phyloP scores from a whole-genome alignment of 2,113 vertebrate genomes.

The Scomber colias region DNA sequence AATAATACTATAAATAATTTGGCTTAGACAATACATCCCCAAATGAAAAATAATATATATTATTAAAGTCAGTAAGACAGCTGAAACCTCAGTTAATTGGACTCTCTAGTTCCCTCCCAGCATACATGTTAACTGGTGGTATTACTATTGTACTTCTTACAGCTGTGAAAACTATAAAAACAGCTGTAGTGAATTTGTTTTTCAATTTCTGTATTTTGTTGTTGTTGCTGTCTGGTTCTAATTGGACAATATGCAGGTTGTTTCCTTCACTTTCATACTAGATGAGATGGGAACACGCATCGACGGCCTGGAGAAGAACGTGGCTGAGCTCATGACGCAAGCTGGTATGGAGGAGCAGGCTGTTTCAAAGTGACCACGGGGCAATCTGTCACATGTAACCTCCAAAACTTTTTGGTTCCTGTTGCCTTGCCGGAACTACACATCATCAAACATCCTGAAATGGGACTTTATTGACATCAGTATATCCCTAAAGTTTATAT shows the following conservation, averaged over 20 bases:
- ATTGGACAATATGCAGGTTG: neutral
- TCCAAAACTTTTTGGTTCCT: neutral
- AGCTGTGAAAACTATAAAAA: no score
- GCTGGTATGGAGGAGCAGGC: constrained; percentile 86
- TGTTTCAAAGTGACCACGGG: constrained; percentile 67
- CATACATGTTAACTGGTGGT: no score
- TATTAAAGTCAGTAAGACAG: no score
- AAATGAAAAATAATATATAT: no score
- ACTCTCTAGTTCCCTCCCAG: no score
- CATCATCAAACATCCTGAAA: neutral
- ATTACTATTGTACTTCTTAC: no score
- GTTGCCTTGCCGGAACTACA: neutral
- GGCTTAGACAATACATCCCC: no score
- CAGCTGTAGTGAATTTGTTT: no score
- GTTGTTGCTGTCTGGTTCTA: neutral
- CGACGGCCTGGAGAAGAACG: constrained; percentile 85
- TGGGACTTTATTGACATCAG: neutral
- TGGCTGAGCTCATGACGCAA: constrained; percentile 88
- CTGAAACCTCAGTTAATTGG: no score
- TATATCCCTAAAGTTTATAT: neutral
- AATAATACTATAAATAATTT: no score
- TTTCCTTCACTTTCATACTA: constrained; percentile 82
- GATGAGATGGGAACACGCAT: constrained; percentile 91
- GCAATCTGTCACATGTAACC: neutral
- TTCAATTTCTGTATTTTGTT: no score